These are phyloP conservation scores for Deilephila elpenor DNA, from an alignment of 2,888 invertebrate genomes.

Conservation along the genomic window DNA sequence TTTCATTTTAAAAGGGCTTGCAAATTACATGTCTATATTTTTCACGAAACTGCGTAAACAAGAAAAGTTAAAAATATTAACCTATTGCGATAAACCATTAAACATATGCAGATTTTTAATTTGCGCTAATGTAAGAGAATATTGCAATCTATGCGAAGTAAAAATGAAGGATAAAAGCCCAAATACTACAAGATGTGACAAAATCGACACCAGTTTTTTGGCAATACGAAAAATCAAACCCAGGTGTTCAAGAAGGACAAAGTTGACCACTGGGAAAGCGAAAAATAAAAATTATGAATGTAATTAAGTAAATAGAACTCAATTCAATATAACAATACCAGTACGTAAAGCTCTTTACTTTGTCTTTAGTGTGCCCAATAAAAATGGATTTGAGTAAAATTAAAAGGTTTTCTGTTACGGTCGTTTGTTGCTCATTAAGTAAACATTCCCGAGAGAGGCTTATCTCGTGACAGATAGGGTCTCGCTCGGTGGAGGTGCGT, in stretches of 20 bases:
- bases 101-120: conserved; percentile 62
- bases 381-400: conserved; percentile 51
- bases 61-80: conserved; percentile 53
- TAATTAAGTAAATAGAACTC: conserved; percentile 6
- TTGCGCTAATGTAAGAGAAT: conserved; percentile 55
- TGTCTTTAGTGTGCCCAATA: conserved; percentile 39
- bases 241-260: conserved; percentile 4
- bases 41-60: neutral
- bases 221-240: conserved; percentile 34
- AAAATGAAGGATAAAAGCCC: conserved; percentile 34
- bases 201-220: conserved; percentile 49
- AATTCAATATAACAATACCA: conserved; percentile 11
- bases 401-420: conserved; percentile 59
- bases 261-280: neutral
- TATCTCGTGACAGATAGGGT: conserved; percentile 75
- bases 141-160: conserved; percentile 66
- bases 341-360: conserved; percentile 40
- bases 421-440: conserved; percentile 74
- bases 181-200: conserved; percentile 54
- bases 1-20: conserved; percentile 17
- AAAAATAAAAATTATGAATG: neutral
- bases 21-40: conserved; percentile 8
- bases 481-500: conserved; percentile 55
- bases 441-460: conserved; percentile 76
- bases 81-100: conserved; percentile 52